phyloP scores from a whole-genome alignment of 2,888 invertebrate species.

The Oeneis ivallda region DNA sequence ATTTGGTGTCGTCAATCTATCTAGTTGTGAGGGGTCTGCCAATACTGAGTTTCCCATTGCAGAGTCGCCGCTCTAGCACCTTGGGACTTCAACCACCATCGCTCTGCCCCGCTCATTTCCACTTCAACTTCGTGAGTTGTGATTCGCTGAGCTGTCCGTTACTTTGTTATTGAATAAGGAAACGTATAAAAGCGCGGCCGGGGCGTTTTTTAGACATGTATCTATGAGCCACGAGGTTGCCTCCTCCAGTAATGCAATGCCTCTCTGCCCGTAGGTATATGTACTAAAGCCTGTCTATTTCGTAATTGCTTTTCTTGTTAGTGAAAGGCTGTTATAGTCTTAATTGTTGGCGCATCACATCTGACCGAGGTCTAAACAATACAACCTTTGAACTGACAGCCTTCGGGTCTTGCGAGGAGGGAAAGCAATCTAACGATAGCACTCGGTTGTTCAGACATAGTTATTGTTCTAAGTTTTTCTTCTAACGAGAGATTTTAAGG shows the following conservation, averaged over 20 bases:
- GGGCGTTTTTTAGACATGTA: not conserved
- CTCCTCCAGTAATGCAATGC: not conserved
- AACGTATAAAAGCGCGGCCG: no score
- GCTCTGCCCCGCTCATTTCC: no score
- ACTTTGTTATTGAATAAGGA: no score
- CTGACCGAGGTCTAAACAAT: constrained; percentile 25
- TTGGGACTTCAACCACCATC: no score
- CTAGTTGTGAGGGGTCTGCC: no score
- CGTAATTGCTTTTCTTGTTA: constrained; percentile 36
- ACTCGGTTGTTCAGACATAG: not conserved
- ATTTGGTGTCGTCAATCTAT: no score
- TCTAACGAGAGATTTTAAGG: not conserved
- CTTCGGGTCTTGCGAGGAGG: not conserved
- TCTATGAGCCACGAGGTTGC: not conserved
- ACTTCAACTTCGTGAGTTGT: no score
- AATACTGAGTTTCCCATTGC: no score
- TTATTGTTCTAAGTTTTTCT: not conserved
- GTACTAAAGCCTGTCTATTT: constrained; percentile 33
- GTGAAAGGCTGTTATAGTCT: constrained; percentile 33
- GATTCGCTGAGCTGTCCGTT: no score
- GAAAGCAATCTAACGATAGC: constrained; percentile 5
- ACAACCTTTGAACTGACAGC: constrained; percentile 20
- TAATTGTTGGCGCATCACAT: constrained; percentile 31
- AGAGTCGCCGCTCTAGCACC: no score
- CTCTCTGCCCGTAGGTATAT: constrained; percentile 23